Evolutionary conservation across 2,888 invertebrate species (phyloP).

Genomic region (Chymomyza amoena): DNA sequence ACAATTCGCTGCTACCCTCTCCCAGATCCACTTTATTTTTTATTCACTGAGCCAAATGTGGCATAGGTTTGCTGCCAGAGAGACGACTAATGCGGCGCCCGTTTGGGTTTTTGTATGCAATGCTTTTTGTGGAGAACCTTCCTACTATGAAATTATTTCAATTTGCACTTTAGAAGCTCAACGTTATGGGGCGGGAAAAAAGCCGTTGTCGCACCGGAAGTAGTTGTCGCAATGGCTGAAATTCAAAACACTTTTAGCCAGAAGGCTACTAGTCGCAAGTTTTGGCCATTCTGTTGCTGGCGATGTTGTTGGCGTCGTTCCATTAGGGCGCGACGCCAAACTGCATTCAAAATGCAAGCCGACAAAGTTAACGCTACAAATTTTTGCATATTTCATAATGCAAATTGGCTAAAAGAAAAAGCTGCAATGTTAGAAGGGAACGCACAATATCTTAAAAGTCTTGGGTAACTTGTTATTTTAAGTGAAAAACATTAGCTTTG

Average conservation of each 20-base stretch:
- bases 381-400: constrained; percentile 13
- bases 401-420: background rate
- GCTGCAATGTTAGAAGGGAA: background rate
- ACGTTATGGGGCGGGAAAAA: background rate
- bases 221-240: constrained; percentile 5
- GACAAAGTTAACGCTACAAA: constrained; percentile 20
- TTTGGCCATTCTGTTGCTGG: constrained; percentile 25
- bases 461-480: background rate
- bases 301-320: constrained; percentile 15
- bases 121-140: background rate
- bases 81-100: background rate
- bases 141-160: background rate
- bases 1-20: background rate
- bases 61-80: background rate
- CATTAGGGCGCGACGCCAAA: constrained; percentile 36
- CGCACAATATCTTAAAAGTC: background rate
- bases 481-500: constrained; percentile 40
- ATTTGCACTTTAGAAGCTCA: background rate
- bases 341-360: constrained; percentile 9
- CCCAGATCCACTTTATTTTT: background rate
- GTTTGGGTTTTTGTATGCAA: background rate
- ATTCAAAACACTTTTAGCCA: constrained; percentile 11
- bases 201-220: constrained; percentile 14
- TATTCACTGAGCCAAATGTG: constrained; percentile 17
- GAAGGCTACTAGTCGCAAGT: constrained; percentile 9